phyloP scores from a whole-genome alignment of 2,888 invertebrate genomes.

The Athrips mouffetella region DNA sequence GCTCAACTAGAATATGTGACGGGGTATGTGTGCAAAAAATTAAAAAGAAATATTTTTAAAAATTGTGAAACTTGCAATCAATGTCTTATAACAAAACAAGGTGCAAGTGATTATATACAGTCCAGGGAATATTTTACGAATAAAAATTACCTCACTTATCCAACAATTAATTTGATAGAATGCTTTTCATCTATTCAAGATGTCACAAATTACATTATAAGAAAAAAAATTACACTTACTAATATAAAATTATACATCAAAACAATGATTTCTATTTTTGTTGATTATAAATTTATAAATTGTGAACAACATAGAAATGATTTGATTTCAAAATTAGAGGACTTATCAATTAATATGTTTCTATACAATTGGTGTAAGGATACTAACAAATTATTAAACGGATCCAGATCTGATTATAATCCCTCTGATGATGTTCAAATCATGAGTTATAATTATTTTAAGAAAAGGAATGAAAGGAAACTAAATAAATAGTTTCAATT shows the following conservation, averaged over 20 bases:
- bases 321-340: background rate
- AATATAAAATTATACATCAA: background rate
- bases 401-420: background rate
- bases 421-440: background rate
- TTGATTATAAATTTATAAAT: background rate
- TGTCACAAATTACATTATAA: background rate
- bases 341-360: background rate
- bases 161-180: background rate
- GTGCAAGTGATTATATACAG: background rate
- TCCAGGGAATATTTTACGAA: background rate
- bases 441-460: background rate
- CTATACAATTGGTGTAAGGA: background rate
- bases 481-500: background rate
- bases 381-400: constrained; percentile 3
- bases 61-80: constrained; percentile 12
- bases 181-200: background rate
- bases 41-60: constrained; percentile 1
- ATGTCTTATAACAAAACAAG: background rate
- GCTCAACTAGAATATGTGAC: constrained; percentile 8
- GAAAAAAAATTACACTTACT: background rate
- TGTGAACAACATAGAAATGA: background rate
- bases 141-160: background rate
- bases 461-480: background rate
- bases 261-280: background rate
- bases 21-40: constrained; percentile 9